Evolutionary conservation across 1,140 invertebrate species (phyloP), one percentile per base, ranked within the genome.

Genomic region (Dufourea novaeangliae): DNA sequence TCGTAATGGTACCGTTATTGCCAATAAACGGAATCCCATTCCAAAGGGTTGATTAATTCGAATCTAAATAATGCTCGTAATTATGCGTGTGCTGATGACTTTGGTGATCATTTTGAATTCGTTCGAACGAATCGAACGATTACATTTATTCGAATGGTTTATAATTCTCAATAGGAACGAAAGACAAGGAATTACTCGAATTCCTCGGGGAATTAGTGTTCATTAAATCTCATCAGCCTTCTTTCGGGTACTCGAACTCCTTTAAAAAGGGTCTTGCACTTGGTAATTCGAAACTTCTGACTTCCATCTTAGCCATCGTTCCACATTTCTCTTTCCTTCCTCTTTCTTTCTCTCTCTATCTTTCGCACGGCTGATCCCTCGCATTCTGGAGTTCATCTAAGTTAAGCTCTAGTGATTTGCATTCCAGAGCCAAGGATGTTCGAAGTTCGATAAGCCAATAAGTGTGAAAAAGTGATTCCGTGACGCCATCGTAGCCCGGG

Each of bases 401-500:
- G 79, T 85, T 84, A 80, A 85, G 74, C 78, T 22, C 41, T 20
- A 39, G 72, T 74, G 79, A 85, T 85, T 85, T 85, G 79, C 84
- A 85, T 85, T 82, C 79, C 63, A 57, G 66, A 81, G 78, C 77
- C 69, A 83, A 84, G 69, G 71, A 78, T 64, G 79, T 67, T 82
- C 62, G 12, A 85, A 85, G 79, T 84, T 85, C 84, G 84, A 85
- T 85, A 85, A 84, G 82, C 82, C 84, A 76, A 82, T 85, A 85
- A 85, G 75, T 79, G 79, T 85, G 83, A 84, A 84, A 84, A 84
- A 84, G 82, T 80, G 83, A 84, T 80, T 80, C 37, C 59, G 59
- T 41, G 57, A 5, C 14, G 56, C 61, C 11, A 44, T 44, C 62
- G 74, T 77, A 57, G 75, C 56, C 46, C 59, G 29, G 27, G 29